Conservation (phyloP, 2,888 invertebrate species). For the Nysson spinosus region DNA sequence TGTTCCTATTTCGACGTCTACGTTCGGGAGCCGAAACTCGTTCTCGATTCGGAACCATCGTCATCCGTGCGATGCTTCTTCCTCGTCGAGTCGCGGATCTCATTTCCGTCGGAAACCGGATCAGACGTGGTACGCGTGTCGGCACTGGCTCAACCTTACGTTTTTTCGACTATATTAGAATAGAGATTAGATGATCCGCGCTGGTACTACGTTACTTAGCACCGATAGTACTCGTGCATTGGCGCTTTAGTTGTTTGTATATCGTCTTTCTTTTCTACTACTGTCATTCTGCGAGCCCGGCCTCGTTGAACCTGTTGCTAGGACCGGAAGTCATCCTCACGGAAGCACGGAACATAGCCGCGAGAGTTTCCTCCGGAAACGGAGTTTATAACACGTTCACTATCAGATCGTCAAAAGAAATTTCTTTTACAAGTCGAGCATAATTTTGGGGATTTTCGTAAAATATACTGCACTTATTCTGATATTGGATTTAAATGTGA, state of each 20-base stretch:
- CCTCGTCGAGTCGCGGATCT: conserved; percentile 57
- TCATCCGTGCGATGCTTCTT: conserved; percentile 44
- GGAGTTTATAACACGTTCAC: no score
- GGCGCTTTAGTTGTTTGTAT: conserved; percentile 76
- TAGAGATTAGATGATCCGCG: conserved; percentile 65
- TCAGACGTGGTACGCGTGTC: conserved; percentile 31
- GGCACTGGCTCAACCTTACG: conserved; percentile 66
- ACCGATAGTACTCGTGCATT: conserved; percentile 67
- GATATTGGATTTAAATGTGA: no score
- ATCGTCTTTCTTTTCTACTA: conserved; percentile 70
- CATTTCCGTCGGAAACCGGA: conserved; percentile 42
- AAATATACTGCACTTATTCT: no score
- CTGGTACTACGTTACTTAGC: conserved; percentile 70
- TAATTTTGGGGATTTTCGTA: no score
- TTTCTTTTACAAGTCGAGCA: no score
- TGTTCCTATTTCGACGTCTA: conserved; percentile 54
- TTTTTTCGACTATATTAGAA: conserved; percentile 57
- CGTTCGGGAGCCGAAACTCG: conserved; percentile 36
- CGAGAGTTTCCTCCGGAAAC: no score
- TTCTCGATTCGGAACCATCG: conserved; percentile 42
- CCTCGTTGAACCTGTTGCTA: conserved; percentile 22
- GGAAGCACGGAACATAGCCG: background rate
- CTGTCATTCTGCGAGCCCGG: conserved; percentile 64
- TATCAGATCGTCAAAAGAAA: no score
- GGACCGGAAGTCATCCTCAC: background rate